Percentiles rank a stretch among this genome's conserved stretches.
Evolutionary conservation across 2,113 vertebrate genomes (phyloP).

Genomic region (Dunckerocampus dactyliophorus): DNA sequence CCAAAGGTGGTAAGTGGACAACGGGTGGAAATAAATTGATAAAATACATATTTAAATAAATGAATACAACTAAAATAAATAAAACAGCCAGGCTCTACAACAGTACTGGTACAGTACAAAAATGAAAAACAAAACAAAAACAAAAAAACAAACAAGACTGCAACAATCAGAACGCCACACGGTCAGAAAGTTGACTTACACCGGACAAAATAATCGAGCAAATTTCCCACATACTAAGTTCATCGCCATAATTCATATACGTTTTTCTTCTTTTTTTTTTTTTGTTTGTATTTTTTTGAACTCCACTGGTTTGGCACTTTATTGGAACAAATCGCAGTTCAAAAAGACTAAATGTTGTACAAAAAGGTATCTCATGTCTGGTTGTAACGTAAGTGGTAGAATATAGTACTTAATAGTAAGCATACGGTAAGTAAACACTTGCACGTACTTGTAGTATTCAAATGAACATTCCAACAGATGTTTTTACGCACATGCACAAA

Average conservation of each 20-base stretch:
- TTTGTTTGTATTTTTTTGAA: slow-evolving; percentile 70
- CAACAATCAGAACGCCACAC: slow-evolving; percentile 69
- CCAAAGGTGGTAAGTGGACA: background rate
- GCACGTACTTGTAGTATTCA: slow-evolving; percentile 80
- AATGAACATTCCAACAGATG: slow-evolving; percentile 94
- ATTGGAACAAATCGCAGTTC: slow-evolving; percentile 88
- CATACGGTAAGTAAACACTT: slow-evolving; percentile 90
- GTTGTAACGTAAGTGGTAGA: slow-evolving; percentile 80
- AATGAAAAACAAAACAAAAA: slow-evolving; percentile 37
- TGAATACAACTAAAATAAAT: background rate
- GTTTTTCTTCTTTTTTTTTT: slow-evolving; percentile 71
- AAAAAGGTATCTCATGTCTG: slow-evolving; percentile 80
- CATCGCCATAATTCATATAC: slow-evolving; percentile 66
- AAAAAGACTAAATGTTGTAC: slow-evolving; percentile 84
- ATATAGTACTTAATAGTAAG: slow-evolving; percentile 82
- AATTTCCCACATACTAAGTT: slow-evolving; percentile 76
- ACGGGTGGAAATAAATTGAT: background rate
- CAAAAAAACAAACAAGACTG: slow-evolving; percentile 25
- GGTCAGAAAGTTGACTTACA: slow-evolving; percentile 68
- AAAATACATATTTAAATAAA: background rate
- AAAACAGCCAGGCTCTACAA: slow-evolving; percentile 1
- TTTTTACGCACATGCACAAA: slow-evolving; percentile 91
- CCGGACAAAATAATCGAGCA: slow-evolving; percentile 74
- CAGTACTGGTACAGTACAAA: slow-evolving; percentile 46
- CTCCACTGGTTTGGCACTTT: slow-evolving; percentile 93